Percentiles rank a stretch among this genome's conserved stretches.
These are phyloP conservation scores for Caiman crocodilus DNA, from an alignment of 2,797 vertebrate species.

Conservation along the genomic window DNA sequence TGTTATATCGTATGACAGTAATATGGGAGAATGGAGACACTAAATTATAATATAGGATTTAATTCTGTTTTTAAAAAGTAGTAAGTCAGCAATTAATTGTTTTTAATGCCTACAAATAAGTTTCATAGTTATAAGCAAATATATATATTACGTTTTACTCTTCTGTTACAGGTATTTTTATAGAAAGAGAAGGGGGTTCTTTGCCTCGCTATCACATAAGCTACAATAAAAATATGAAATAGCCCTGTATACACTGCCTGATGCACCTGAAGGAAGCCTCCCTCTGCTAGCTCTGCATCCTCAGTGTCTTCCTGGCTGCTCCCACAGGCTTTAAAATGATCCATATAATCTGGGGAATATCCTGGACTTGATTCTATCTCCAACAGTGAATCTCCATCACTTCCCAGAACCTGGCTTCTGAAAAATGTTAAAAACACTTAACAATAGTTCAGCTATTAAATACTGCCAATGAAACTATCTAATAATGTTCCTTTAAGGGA, in stretches of 20 bases:
- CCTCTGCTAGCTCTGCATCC: slow-evolving; percentile 75
- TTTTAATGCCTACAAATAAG: slow-evolving; percentile 14
- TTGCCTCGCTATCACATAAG: slow-evolving; percentile 20
- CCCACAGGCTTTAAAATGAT: slow-evolving; percentile 78
- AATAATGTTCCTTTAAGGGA: not conserved
- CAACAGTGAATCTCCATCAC: slow-evolving; percentile 84
- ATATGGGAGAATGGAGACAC: not conserved
- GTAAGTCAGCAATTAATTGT: not conserved
- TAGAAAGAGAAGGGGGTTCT: not conserved
- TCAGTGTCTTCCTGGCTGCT: slow-evolving; percentile 82
- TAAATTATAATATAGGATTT: not conserved
- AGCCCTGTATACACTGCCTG: slow-evolving; percentile 58
- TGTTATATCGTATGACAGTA: not conserved
- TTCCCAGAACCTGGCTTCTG: slow-evolving; percentile 84
- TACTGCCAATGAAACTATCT: not conserved
- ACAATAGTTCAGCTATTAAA: slow-evolving; percentile 9
- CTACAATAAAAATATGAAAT: slow-evolving; percentile 31
- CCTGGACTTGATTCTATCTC: slow-evolving; percentile 86
- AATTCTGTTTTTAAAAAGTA: not conserved
- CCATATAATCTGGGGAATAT: slow-evolving; percentile 76
- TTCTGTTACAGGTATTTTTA: not conserved
- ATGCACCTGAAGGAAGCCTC: slow-evolving; percentile 76
- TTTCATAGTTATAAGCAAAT: not conserved
- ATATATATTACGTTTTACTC: not conserved
- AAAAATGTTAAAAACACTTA: slow-evolving; percentile 74